Evolutionary conservation across 2,113 vertebrate genomes (phyloP).

Genomic region (Nansenia antarctica): DNA sequence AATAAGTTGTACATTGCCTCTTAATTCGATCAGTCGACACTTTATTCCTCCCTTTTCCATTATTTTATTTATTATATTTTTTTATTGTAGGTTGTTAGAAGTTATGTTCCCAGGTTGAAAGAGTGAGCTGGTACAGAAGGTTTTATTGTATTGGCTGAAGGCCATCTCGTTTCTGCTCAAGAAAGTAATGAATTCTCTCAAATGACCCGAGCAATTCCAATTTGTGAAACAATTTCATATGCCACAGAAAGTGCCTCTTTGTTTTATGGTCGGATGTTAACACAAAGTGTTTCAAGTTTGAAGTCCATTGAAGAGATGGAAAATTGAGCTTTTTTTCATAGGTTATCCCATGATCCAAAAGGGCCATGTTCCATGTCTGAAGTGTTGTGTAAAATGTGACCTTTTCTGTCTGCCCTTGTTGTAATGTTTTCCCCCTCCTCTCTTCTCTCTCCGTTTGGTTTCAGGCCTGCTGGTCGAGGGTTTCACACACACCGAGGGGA

Average conservation of each 20-base stretch:
- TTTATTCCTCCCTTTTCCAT: conserved; percentile 26
- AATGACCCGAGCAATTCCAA: conserved; percentile 63
- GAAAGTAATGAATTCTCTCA: conserved; percentile 64
- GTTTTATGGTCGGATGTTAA: conserved; percentile 32
- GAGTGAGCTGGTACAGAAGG: conserved; percentile 26
- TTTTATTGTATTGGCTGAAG: conserved; percentile 65
- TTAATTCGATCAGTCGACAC: conserved; percentile 52
- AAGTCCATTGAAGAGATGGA: conserved; percentile 18
- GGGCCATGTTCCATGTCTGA: conserved; percentile 23
- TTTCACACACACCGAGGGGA: conserved; percentile 35
- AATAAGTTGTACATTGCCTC: conserved; percentile 40
- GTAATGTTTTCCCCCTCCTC: conserved; percentile 22
- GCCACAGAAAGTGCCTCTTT: conserved; percentile 42
- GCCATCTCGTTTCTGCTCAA: conserved; percentile 61
- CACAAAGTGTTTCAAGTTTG: not conserved
- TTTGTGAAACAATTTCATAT: conserved; percentile 61
- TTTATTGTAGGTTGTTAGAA: conserved; percentile 34
- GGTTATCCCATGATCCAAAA: conserved; percentile 30
- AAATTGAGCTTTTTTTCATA: too few relatives aligned
- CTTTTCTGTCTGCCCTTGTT: conserved; percentile 20
- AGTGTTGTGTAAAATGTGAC: conserved; percentile 17
- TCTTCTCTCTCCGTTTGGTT: conserved; percentile 46
- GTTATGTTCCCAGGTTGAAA: conserved; percentile 44
- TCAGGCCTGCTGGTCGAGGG: conserved; percentile 51
- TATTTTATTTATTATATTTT: conserved; percentile 33